Conservation (phyloP, 2,797 vertebrate genomes). For the Danio jaintianensis region DNA sequence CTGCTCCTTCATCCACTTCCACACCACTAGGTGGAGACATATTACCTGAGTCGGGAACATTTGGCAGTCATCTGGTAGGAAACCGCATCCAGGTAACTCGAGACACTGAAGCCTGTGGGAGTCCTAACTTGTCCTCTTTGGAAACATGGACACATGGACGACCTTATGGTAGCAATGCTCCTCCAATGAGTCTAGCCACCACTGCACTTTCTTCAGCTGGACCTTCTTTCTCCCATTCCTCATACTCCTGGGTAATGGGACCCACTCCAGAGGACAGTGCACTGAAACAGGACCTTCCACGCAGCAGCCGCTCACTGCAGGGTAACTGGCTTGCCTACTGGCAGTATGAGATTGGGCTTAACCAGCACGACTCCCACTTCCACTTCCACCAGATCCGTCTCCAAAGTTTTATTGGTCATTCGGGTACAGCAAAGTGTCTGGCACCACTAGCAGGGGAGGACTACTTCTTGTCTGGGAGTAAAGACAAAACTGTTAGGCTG, state of each 20-base stretch:
- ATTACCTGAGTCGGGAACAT: constrained; percentile 87
- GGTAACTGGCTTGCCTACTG: constrained; percentile 99
- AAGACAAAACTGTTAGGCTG: constrained; percentile 94
- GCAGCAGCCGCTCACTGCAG: constrained; percentile 87
- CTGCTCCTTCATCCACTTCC: constrained; percentile 70
- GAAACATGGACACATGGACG: constrained; percentile 72
- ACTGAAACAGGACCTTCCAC: constrained; percentile 92
- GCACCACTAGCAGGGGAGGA: constrained; percentile 89
- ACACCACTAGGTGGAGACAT: constrained; percentile 66
- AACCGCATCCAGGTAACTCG: constrained; percentile 95
- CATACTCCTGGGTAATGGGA: constrained; percentile 76
- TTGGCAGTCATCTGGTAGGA: constrained; percentile 93
- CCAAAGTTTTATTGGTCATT: constrained; percentile 93
- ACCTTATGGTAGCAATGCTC: constrained; percentile 61
- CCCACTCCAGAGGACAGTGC: constrained; percentile 80
- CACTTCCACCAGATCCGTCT: constrained; percentile 98
- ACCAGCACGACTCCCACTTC: constrained; percentile 93
- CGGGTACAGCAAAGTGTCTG: constrained; percentile 89
- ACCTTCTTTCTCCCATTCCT: constrained; percentile 63
- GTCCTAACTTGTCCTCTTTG: constrained; percentile 73
- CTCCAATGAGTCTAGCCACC: constrained; percentile 62
- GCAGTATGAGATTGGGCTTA: constrained; percentile 98
- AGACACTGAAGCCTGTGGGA: constrained; percentile 75
- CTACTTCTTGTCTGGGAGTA: constrained; percentile 96
- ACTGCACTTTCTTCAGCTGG: constrained; percentile 68